Evolutionary conservation across 1,140 invertebrate genomes (phyloP).

Genomic region (Drosophila nigromelanica): DNA sequence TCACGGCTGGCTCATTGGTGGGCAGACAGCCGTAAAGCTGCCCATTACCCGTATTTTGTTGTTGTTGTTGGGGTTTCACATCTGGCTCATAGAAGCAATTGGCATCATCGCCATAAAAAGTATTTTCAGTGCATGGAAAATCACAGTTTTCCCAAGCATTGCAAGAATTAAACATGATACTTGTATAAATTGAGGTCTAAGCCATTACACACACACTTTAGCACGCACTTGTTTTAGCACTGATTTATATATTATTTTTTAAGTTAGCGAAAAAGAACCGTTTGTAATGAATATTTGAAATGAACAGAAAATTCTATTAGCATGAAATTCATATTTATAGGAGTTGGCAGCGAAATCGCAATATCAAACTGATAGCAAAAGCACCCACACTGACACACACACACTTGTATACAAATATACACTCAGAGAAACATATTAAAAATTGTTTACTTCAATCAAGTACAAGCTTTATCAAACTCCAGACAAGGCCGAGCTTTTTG

Average conservation of each 20-base stretch:
- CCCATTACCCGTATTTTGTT: conserved; percentile 34
- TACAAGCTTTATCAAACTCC: background rate
- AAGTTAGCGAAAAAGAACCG: conserved; percentile 21
- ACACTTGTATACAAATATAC: conserved; percentile 1
- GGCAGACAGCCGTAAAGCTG: conserved; percentile 45
- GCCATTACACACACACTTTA: conserved; percentile 40
- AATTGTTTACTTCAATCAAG: background rate
- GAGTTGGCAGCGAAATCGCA: conserved; percentile 45
- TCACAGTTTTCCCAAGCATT: conserved; percentile 64
- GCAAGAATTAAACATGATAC: conserved; percentile 60
- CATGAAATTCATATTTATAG: conserved; percentile 72
- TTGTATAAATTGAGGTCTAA: conserved; percentile 11
- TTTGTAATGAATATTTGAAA: conserved; percentile 57
- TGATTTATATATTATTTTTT: conserved; percentile 17
- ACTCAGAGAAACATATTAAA: background rate
- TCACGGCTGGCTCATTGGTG: conserved; percentile 67
- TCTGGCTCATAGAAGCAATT: conserved; percentile 47
- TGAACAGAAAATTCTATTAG: conserved; percentile 69
- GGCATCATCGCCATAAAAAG: conserved; percentile 71
- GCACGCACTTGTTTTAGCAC: conserved; percentile 4
- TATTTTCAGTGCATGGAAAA: conserved; percentile 59
- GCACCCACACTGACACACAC: background rate
- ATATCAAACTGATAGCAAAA: conserved; percentile 29
- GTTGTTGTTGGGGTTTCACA: conserved; percentile 37
- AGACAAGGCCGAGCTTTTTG: no score